Conservation (phyloP, 2,888 invertebrate genomes). For the Phaedon cochleariae region DNA sequence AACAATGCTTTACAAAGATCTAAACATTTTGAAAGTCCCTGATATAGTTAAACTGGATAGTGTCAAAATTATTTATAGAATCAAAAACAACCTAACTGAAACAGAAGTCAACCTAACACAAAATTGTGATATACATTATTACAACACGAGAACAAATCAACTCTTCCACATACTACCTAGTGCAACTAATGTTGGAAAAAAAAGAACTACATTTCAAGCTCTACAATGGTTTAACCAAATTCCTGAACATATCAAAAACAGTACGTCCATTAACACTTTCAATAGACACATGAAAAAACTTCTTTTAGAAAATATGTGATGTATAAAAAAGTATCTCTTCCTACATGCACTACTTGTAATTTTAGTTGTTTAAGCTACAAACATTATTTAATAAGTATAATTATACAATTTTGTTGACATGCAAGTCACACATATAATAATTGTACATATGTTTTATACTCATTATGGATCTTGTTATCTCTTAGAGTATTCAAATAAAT, state of each 20-base stretch:
- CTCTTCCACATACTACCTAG: background rate
- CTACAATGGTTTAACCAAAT: too few species aligned
- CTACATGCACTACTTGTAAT: background rate
- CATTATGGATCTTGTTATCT: too few species aligned
- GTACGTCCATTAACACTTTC: constrained; percentile 3
- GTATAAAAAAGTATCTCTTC: background rate
- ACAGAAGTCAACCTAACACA: background rate
- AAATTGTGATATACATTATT: background rate
- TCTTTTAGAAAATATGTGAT: background rate
- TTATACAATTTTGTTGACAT: too few species aligned
- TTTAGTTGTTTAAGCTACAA: background rate
- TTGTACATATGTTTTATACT: too few species aligned
- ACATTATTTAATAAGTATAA: background rate
- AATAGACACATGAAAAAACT: constrained; percentile 3
- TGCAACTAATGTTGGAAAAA: constrained; percentile 4
- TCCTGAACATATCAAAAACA: constrained; percentile 1
- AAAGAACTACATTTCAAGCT: background rate
- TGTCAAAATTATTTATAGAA: background rate
- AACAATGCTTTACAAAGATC: background rate
- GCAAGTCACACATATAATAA: too few species aligned
- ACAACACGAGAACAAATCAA: background rate
- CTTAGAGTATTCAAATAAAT: background rate
- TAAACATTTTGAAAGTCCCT: constrained; percentile 1
- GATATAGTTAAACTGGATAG: background rate
- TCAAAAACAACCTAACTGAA: background rate